These are phyloP conservation scores for Petrolisthes cinctipes DNA, from an alignment of 2,888 invertebrate species.

Conservation along the genomic window DNA sequence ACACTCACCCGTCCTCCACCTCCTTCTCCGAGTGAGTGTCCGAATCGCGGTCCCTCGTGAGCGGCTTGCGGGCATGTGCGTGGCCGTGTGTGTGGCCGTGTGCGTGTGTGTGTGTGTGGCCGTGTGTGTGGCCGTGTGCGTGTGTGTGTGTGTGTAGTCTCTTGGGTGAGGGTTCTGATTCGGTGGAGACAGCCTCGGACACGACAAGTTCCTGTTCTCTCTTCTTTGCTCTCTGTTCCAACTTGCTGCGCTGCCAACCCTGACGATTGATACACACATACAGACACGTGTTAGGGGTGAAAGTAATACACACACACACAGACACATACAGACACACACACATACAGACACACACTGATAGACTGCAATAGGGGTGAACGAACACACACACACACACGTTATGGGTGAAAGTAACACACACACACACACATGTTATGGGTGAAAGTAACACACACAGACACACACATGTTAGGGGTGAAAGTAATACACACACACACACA, in stretches of 20 bases:
- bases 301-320: too few relatives aligned
- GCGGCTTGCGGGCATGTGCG: background rate
- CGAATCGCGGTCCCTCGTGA: constrained; percentile 28
- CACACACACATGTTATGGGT: background rate
- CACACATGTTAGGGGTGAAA: background rate
- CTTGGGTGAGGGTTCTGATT: constrained; percentile 63
- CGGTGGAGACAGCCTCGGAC: constrained; percentile 58
- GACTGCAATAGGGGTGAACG: background rate
- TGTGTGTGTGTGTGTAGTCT: constrained; percentile 35
- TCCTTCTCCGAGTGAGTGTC: constrained; percentile 53
- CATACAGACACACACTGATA: background rate
- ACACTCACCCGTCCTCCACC: constrained; percentile 60
- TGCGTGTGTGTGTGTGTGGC: too few relatives aligned
- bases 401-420: background rate
- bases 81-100: too few relatives aligned
- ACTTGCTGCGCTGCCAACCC: constrained; percentile 60
- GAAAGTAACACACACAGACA: too few relatives aligned
- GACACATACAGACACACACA: background rate
- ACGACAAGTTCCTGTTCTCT: constrained; percentile 39
- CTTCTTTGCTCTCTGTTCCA: constrained; percentile 54
- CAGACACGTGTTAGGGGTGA: background rate
- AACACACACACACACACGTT: too few relatives aligned
- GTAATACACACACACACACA: too few relatives aligned
- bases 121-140: background rate
- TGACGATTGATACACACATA: background rate